phyloP scores from a whole-genome alignment of 2,888 invertebrate genomes.

The Patella ulyssiponensis region DNA sequence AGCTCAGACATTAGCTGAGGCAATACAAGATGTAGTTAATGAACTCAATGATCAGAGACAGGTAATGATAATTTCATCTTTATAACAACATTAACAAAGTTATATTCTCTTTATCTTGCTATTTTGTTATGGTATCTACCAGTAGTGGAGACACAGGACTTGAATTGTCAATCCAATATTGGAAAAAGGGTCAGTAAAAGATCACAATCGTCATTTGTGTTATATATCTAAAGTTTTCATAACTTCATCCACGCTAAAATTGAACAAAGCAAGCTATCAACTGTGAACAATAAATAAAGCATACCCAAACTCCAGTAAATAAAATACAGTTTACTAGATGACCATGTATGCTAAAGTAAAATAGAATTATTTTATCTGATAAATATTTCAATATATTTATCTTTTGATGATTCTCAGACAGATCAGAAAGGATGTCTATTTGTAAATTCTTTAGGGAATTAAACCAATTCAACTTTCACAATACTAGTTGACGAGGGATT shows the following conservation, averaged over 20 bases:
- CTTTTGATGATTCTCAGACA: background rate
- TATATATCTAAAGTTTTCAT: background rate
- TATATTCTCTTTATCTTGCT: too few species aligned
- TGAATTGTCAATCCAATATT: too few species aligned
- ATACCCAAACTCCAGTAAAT: constrained; percentile 14
- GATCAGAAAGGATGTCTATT: too few species aligned
- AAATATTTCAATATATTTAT: background rate
- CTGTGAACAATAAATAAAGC: background rate
- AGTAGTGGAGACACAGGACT: too few species aligned
- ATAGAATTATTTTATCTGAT: background rate
- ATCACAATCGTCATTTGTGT: background rate
- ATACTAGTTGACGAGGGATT: too few species aligned
- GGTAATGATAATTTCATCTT: background rate
- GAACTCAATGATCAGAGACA: constrained; percentile 31
- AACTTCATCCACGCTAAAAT: too few species aligned
- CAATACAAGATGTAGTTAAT: constrained; percentile 60
- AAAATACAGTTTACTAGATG: constrained; percentile 3
- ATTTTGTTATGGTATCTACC: too few species aligned
- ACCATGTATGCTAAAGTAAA: constrained; percentile 12
- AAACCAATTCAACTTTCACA: too few species aligned
- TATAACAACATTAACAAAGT: too few species aligned
- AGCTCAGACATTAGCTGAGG: constrained; percentile 59
- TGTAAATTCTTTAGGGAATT: too few species aligned
- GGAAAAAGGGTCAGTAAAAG: constrained; percentile 22
- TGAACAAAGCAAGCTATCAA: too few species aligned